Conservation (phyloP, 2,888 invertebrate species). For the Caenorhabditis sulstoni region DNA sequence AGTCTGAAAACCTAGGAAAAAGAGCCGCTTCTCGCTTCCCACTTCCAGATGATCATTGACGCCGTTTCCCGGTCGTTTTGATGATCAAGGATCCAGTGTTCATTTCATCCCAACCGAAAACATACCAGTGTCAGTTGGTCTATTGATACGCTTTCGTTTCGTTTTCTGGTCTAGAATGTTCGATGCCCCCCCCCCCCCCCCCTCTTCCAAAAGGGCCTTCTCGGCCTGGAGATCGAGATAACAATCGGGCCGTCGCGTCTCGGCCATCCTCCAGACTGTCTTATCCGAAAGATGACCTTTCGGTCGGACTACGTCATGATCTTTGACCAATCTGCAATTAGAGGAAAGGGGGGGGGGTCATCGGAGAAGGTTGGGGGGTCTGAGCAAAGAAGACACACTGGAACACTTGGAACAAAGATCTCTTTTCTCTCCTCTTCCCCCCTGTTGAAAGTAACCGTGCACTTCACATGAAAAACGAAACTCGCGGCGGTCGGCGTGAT, state of each 20-base stretch:
- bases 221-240: constrained; percentile 24
- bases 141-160: no score
- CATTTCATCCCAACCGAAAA: neutral
- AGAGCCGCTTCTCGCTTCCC: no score
- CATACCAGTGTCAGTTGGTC: no score
- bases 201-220: constrained; percentile 13
- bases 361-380: no score
- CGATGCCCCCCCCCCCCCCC: neutral
- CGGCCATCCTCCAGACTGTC: neutral
- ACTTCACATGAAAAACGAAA: constrained; percentile 4
- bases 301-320: constrained; percentile 51
- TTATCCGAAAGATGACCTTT: constrained; percentile 27
- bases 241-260: constrained; percentile 13
- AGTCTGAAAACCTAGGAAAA: no score
- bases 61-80: neutral
- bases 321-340: constrained; percentile 31
- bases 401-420: constrained; percentile 16
- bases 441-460: no score
- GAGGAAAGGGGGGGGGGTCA: no score
- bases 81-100: neutral
- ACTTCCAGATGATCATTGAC: neutral
- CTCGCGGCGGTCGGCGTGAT: neutral
- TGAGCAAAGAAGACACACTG: constrained; percentile 25
- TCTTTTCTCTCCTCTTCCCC: no score
- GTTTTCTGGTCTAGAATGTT: neutral